Conservation (phyloP, 1,140 invertebrate genomes). For the Episyrphus balteatus region DNA sequence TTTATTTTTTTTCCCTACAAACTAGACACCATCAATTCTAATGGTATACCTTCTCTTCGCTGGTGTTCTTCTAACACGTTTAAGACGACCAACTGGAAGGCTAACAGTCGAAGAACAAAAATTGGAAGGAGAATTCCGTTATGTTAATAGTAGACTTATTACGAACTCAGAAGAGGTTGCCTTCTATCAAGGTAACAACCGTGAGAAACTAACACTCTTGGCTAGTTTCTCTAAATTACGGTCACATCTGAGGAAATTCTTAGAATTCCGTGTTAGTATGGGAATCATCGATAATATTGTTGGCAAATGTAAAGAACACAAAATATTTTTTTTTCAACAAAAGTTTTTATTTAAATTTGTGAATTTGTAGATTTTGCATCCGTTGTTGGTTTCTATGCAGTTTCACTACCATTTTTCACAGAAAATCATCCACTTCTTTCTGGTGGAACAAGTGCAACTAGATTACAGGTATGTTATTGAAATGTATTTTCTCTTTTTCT, state of each 20-base stretch:
- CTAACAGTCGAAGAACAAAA: conserved; percentile 91
- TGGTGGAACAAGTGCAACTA: conserved; percentile 49
- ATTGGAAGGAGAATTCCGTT: conserved; percentile 94
- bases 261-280: conserved; percentile 86
- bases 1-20: too few relatives aligned
- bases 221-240: conserved; percentile 85
- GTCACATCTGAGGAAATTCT: conserved; percentile 75
- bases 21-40: conserved; percentile 74
- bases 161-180: conserved; percentile 96
- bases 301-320: conserved; percentile 74
- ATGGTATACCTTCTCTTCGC: conserved; percentile 75
- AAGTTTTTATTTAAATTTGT: not conserved
- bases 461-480: conserved; percentile 49
- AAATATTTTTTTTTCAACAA: not conserved
- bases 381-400: conserved; percentile 88
- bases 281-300: conserved; percentile 93
- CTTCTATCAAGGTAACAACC: conserved; percentile 86
- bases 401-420: conserved; percentile 86
- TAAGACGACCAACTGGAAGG: conserved; percentile 70
- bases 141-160: conserved; percentile 91
- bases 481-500: conserved; percentile 8
- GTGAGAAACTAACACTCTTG: conserved; percentile 80
- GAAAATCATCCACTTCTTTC: conserved; percentile 52
- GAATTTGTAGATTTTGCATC: conserved; percentile 71
- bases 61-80: conserved; percentile 64